Percentiles rank a stretch among this genome's conserved stretches.
phyloP scores from a whole-genome alignment of 2,888 invertebrate genomes.

The Cordilura impudica region DNA sequence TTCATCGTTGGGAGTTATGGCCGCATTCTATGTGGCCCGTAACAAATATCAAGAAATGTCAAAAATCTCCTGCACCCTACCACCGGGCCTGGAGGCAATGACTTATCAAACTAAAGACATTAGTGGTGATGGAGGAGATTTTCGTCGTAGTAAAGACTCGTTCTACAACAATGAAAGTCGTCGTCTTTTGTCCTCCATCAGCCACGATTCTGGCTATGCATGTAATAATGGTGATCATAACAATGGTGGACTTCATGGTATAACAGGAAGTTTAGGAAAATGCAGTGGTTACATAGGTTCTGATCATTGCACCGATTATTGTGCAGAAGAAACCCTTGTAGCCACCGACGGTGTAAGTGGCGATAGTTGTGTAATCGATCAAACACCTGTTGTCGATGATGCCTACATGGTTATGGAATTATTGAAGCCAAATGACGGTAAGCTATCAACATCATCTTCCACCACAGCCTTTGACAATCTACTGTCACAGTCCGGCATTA shows the following conservation, averaged over 20 bases:
- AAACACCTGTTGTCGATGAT: constrained; percentile 35
- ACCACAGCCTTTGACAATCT: constrained; percentile 18
- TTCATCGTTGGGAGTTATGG: constrained; percentile 55
- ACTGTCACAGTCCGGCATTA: constrained; percentile 23
- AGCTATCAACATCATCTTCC: background rate
- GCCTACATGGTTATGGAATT: constrained; percentile 63
- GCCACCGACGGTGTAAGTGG: background rate
- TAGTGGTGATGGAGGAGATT: constrained; percentile 54
- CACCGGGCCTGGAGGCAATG: constrained; percentile 66
- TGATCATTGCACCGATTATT: constrained; percentile 57
- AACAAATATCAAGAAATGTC: constrained; percentile 67
- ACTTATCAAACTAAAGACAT: constrained; percentile 47
- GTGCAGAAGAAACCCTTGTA: constrained; percentile 23
- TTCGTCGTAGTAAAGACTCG: constrained; percentile 64
- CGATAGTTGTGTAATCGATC: constrained; percentile 29
- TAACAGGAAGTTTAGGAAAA: constrained; percentile 46
- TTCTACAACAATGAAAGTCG: constrained; percentile 65
- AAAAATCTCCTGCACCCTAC: constrained; percentile 66
- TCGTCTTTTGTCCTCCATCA: constrained; percentile 63
- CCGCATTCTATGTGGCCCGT: constrained; percentile 62
- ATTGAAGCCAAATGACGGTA: constrained; percentile 37
- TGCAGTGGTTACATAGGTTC: constrained; percentile 63
- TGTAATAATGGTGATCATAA: constrained; percentile 50
- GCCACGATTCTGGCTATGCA: constrained; percentile 65
- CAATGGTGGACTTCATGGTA: constrained; percentile 30